Conservation (phyloP, 2,797 vertebrate genomes). For the Lophotriccus pileatus region DNA sequence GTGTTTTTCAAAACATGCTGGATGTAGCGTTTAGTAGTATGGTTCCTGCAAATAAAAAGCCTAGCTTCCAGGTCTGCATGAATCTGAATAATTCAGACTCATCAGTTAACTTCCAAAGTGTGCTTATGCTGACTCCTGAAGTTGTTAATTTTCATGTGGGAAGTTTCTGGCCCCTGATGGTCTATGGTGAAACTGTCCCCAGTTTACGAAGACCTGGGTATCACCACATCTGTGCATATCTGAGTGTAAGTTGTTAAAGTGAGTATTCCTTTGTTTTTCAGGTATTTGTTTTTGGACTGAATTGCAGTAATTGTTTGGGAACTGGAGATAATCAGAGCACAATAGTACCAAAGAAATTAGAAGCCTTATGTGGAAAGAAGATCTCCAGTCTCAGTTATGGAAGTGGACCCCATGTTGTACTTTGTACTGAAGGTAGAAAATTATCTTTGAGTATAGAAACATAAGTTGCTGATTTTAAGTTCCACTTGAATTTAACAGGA, state of each 20-base stretch:
- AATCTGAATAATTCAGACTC: neutral
- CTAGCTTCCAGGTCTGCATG: fast-evolving
- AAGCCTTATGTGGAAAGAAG: slow-evolving; percentile 90
- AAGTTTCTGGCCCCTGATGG: neutral
- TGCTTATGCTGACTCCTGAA: neutral
- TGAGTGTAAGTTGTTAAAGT: neutral
- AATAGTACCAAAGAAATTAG: slow-evolving; percentile 91
- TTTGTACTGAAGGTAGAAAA: slow-evolving; percentile 88
- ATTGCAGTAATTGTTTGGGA: slow-evolving; percentile 95
- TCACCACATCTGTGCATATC: neutral
- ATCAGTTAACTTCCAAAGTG: neutral
- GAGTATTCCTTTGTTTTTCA: slow-evolving; percentile 61
- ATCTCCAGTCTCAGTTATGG: slow-evolving; percentile 92
- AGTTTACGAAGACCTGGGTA: neutral
- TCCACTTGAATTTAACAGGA: neutral
- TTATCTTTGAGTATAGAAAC: neutral
- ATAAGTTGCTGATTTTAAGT: neutral
- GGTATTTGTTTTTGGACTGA: slow-evolving; percentile 93
- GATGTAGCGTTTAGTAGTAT: neutral
- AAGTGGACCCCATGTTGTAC: slow-evolving; percentile 91
- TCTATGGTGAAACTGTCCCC: neutral
- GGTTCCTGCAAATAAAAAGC: neutral
- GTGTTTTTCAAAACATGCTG: neutral
- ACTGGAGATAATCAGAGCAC: slow-evolving; percentile 94
- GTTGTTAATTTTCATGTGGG: neutral